phyloP scores from a whole-genome alignment of 2,888 invertebrate species.

The Caenorhabditis sp. region DNA sequence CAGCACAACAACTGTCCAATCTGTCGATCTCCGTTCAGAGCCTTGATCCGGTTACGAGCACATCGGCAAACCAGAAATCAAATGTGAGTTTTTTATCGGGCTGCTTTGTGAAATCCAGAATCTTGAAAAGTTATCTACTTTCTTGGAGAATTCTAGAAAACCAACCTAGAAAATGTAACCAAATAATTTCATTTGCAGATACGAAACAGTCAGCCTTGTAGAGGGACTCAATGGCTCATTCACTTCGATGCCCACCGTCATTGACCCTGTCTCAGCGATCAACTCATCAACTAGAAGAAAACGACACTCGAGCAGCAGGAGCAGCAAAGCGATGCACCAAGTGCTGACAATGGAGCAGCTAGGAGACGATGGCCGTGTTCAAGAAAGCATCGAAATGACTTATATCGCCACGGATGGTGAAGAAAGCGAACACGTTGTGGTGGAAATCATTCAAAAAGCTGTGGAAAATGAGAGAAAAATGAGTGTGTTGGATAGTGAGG shows the following conservation, averaged over 20 bases:
- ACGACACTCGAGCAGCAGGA: conserved; percentile 47
- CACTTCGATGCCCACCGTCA: conserved; percentile 21
- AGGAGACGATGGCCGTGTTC: conserved; percentile 10
- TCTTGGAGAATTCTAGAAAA: too few relatives aligned
- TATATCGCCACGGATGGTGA: conserved; percentile 52
- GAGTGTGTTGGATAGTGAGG: conserved; percentile 33
- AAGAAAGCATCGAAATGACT: conserved; percentile 64
- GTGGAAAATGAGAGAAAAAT: neutral
- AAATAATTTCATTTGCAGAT: too few relatives aligned
- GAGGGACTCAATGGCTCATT: conserved; percentile 72
- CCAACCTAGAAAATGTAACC: too few relatives aligned
- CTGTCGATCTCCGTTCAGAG: conserved; percentile 98
- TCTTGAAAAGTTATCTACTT: too few relatives aligned
- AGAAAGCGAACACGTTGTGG: conserved; percentile 3
- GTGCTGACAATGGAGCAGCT: conserved; percentile 63
- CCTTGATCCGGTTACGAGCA: conserved; percentile 95
- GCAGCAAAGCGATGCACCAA: conserved; percentile 48
- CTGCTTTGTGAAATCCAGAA: too few relatives aligned
- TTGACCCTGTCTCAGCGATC: conserved; percentile 36
- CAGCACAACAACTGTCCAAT: conserved; percentile 98
- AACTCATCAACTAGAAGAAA: conserved; percentile 51
- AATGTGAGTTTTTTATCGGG: conserved; percentile 58
- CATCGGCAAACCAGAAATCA: conserved; percentile 66
- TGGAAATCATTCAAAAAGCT: conserved; percentile 11
- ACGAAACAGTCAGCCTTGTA: conserved; percentile 78